Conservation (phyloP, 2,888 invertebrate genomes). For the Apeira syringaria region DNA sequence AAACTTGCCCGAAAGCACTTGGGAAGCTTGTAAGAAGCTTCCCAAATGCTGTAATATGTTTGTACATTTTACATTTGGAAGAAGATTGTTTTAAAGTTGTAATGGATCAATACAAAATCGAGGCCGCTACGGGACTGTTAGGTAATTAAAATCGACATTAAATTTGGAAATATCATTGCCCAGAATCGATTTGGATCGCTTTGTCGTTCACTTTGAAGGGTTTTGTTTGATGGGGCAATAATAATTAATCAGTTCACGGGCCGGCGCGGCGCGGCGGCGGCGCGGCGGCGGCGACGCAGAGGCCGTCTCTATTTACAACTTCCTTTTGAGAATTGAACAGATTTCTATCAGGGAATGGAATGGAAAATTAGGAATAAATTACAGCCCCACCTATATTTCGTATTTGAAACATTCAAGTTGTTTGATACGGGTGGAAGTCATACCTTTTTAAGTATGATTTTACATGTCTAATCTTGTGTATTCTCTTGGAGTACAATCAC, state of each 20-base stretch:
- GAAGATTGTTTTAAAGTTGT: too few relatives aligned
- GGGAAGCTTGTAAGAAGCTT: too few relatives aligned
- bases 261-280: too few relatives aligned
- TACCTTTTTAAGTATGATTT: conserved; percentile 6
- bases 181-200: conserved; percentile 44
- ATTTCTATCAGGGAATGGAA: conserved; percentile 35
- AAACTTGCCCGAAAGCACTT: too few relatives aligned
- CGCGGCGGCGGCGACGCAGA: conserved; percentile 26
- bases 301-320: conserved; percentile 58
- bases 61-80: too few relatives aligned
- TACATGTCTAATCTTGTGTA: conserved; percentile 21
- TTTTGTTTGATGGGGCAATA: conserved; percentile 60
- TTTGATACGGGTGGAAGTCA: conserved; percentile 15
- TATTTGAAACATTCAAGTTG: too few relatives aligned
- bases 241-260: conserved; percentile 62
- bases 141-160: conserved; percentile 22
- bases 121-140: background rate
- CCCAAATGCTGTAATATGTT: too few relatives aligned
- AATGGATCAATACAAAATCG: conserved; percentile 1
- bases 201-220: conserved; percentile 53
- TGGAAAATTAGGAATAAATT: conserved; percentile 22
- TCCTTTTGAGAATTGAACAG: conserved; percentile 47
- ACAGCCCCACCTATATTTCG: conserved; percentile 7
- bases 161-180: conserved; percentile 30
- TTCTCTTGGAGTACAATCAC: conserved; percentile 16